Evolutionary conservation across 2,888 invertebrate species (phyloP).

Genomic region (Napeogenes inachia): DNA sequence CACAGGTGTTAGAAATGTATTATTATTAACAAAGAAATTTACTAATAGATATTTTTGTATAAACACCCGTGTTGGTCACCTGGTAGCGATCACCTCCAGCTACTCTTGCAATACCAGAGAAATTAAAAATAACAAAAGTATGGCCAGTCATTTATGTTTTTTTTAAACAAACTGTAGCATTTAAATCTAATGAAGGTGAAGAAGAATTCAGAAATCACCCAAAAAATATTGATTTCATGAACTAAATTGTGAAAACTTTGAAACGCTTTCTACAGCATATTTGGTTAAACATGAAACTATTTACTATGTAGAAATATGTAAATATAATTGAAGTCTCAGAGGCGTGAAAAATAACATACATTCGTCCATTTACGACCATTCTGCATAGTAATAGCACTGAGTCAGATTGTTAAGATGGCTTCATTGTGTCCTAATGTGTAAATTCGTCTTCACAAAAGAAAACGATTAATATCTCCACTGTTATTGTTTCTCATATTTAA

Average conservation of each 20-base stretch:
- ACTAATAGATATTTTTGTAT: neutral
- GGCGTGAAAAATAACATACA: conserved; percentile 21
- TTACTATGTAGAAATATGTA: conserved; percentile 6
- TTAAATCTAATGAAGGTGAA: no score
- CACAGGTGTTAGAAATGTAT: neutral
- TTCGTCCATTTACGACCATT: conserved; percentile 38
- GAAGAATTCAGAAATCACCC: neutral
- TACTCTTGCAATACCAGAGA: no score
- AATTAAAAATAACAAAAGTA: no score
- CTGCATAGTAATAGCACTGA: conserved; percentile 44
- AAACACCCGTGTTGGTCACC: neutral
- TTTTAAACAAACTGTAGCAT: neutral
- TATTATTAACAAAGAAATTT: neutral
- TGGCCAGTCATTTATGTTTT: no score
- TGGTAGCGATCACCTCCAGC: neutral
- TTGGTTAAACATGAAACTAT: conserved; percentile 11
- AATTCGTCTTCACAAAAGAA: conserved; percentile 19
- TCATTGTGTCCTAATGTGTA: conserved; percentile 21
- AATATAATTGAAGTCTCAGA: conserved; percentile 20
- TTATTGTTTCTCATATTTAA: no score
- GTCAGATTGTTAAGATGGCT: conserved; percentile 15
- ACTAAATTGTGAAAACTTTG: neutral
- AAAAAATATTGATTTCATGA: neutral
- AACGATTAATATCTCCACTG: conserved; percentile 37
- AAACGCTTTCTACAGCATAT: conserved; percentile 15